phyloP scores from a whole-genome alignment of 1,140 invertebrate genomes.

The Ooceraea biroi region DNA sequence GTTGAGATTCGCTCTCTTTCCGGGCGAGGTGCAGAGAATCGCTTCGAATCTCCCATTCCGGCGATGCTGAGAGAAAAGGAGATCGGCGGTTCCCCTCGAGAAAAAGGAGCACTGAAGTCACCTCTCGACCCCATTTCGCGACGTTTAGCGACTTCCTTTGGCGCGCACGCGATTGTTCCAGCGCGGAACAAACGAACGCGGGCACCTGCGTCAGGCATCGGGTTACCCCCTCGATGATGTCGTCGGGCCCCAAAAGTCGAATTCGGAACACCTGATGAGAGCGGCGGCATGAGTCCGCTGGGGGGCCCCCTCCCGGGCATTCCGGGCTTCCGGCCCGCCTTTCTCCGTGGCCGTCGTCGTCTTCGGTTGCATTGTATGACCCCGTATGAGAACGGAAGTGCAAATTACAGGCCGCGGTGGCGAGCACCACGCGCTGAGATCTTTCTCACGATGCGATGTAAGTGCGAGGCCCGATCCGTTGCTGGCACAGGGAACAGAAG shows the following conservation, averaged over 20 bases:
- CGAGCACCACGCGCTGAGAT: constrained; percentile 61
- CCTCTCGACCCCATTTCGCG: constrained; percentile 63
- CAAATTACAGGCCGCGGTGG: constrained; percentile 78
- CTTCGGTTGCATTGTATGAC: constrained; percentile 58
- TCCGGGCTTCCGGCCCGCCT: constrained; percentile 32
- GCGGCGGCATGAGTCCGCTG: constrained; percentile 73
- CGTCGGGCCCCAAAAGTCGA: constrained; percentile 60
- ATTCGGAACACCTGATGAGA: constrained; percentile 70
- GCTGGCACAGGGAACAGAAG: constrained; percentile 32
- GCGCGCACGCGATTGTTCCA: constrained; percentile 67
- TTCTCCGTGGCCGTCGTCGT: constrained; percentile 60
- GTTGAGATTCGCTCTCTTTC: constrained; percentile 72
- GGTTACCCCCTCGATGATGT: constrained; percentile 75
- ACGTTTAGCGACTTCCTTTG: constrained; percentile 74
- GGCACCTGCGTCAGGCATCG: constrained; percentile 80
- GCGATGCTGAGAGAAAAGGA: neutral
- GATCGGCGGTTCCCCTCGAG: constrained; percentile 18
- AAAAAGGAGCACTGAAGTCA: constrained; percentile 60
- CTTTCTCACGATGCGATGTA: constrained; percentile 84
- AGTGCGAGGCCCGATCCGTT: constrained; percentile 46
- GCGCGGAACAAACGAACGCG: constrained; percentile 66
- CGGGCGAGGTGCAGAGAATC: constrained; percentile 71
- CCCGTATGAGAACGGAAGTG: constrained; percentile 82
- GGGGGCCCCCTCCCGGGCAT: constrained; percentile 57
- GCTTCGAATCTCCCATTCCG: constrained; percentile 55